Percentiles rank a stretch among this genome's conserved stretches.
Evolutionary conservation across 2,113 vertebrate species (phyloP).

Genomic region (Macrotus californicus): DNA sequence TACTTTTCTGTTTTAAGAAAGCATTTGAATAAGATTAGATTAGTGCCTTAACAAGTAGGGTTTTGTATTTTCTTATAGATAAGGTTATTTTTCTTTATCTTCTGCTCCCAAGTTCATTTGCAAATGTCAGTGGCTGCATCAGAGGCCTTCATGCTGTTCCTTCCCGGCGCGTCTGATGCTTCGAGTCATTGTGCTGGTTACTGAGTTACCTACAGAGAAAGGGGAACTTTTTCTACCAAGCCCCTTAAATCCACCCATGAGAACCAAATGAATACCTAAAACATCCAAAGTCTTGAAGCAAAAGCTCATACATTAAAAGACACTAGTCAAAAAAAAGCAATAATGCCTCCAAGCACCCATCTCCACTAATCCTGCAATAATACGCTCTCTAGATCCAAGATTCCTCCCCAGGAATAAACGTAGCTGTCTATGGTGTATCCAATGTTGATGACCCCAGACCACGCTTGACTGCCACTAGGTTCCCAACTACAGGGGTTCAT

Average conservation of each 20-base stretch:
- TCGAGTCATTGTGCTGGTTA: not conserved
- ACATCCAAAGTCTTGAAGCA: not conserved
- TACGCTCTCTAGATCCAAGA: not conserved
- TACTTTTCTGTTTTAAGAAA: slow-evolving; percentile 16
- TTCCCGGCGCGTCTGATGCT: not conserved
- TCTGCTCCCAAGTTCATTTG: not conserved
- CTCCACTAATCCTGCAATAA: not conserved
- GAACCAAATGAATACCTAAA: not conserved
- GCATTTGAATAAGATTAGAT: not conserved
- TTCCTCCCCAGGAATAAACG: not conserved
- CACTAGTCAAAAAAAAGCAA: not conserved
- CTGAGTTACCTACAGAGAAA: not conserved
- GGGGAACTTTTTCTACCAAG: not conserved
- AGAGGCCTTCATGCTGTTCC: not conserved
- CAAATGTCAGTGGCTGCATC: not conserved
- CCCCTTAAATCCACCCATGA: not conserved
- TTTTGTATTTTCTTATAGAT: not conserved
- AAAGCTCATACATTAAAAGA: not conserved
- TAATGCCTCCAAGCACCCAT: not conserved
- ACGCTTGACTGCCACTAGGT: not conserved
- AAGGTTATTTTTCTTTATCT: not conserved
- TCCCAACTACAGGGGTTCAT: not conserved
- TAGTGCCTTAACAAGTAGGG: not conserved
- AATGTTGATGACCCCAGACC: not conserved
- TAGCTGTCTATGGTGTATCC: no score